These are phyloP conservation scores for Natator depressus DNA, from an alignment of 2,113 vertebrate genomes.

Conservation along the genomic window DNA sequence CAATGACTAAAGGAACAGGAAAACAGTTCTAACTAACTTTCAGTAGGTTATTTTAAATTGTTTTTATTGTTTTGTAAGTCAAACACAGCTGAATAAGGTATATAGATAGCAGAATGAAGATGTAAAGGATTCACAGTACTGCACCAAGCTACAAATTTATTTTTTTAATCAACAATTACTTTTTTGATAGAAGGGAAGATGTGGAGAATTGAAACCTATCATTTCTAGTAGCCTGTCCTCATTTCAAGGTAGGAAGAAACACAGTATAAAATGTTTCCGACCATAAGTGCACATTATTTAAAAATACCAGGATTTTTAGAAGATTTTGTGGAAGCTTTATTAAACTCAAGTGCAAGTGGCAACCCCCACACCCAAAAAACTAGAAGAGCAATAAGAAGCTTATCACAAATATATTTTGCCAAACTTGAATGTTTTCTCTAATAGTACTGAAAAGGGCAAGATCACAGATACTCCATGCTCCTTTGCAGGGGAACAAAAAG, in stretches of 20 bases:
- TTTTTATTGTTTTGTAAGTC: slow-evolving; percentile 1
- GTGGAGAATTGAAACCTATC: no score
- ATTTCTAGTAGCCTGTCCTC: slow-evolving; percentile 20
- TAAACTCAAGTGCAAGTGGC: not conserved
- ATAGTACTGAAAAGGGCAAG: not conserved
- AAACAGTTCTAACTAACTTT: not conserved
- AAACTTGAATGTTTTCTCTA: not conserved
- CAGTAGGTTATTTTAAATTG: not conserved
- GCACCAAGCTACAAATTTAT: not conserved
- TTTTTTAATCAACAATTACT: not conserved
- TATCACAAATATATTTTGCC: not conserved
- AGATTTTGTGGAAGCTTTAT: not conserved
- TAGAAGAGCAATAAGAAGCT: not conserved
- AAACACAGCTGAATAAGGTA: slow-evolving; percentile 10
- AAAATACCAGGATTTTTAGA: not conserved
- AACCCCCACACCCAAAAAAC: not conserved
- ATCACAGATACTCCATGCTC: not conserved
- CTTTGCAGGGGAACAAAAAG: not conserved
- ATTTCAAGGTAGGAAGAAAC: not conserved
- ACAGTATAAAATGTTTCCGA: not conserved
- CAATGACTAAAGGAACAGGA: slow-evolving; percentile 19
- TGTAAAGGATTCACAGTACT: not conserved
- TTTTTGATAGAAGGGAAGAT: not conserved
- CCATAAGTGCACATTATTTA: not conserved
- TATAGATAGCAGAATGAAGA: not conserved